These are phyloP conservation scores for Plectropomus leopardus DNA, from an alignment of 2,113 vertebrate species.

Conservation along the genomic window DNA sequence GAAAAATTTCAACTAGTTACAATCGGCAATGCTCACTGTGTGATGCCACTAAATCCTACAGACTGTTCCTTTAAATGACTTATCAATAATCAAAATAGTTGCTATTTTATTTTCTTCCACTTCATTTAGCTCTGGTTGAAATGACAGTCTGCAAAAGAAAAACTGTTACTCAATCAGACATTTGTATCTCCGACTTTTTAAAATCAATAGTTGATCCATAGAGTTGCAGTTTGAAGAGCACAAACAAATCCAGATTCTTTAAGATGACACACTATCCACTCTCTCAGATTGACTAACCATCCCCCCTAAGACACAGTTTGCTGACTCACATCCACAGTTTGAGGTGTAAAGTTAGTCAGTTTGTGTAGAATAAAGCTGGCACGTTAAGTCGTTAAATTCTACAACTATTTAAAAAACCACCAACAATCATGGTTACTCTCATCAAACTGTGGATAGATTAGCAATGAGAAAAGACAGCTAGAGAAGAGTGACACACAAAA, in stretches of 20 bases:
- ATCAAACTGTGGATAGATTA: conserved; percentile 14
- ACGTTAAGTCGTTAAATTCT: not conserved
- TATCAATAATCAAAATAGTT: no score
- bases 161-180: no score
- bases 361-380: conserved; percentile 11
- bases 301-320: conserved; percentile 5
- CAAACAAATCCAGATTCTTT: conserved; percentile 2
- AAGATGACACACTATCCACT: conserved; percentile 6
- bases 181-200: not conserved
- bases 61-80: no score
- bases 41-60: no score
- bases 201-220: conserved; percentile 20
- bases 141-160: not conserved
- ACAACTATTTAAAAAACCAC: not conserved
- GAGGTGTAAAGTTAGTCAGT: not conserved
- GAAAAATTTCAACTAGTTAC: no score
- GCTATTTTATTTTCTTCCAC: not conserved
- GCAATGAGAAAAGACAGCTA: conserved; percentile 4
- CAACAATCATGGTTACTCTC: conserved; percentile 8
- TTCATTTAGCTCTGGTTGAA: not conserved
- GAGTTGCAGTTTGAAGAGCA: conserved; percentile 3
- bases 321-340: conserved; percentile 1
- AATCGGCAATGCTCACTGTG: no score
- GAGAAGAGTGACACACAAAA: conserved; percentile 41
- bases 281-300: not conserved